Evolutionary conservation across 2,888 invertebrate genomes (phyloP).

Genomic region (Melanophora roralis): DNA sequence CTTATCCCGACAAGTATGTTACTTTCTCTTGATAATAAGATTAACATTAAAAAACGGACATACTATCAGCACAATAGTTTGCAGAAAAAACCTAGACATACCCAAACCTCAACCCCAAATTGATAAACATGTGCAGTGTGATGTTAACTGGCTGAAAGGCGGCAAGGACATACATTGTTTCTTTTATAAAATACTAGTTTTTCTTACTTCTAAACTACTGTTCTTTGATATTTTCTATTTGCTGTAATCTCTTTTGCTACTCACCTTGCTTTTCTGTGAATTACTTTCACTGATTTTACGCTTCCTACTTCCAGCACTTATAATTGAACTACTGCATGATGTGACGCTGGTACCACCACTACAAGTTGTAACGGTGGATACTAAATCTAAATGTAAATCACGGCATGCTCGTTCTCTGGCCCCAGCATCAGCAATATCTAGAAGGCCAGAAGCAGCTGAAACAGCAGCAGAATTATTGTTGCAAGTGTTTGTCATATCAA

Average conservation of each 20-base stretch:
- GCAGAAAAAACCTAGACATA: too few species aligned
- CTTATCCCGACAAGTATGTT: too few species aligned
- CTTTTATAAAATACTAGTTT: not conserved
- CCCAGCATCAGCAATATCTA: conserved; percentile 33
- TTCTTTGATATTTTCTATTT: not conserved
- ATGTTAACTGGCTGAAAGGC: too few species aligned
- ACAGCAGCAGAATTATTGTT: not conserved
- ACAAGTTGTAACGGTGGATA: conserved; percentile 64
- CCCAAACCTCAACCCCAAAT: too few species aligned
- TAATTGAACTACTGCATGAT: conserved; percentile 68
- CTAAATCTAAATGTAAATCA: conserved; percentile 75
- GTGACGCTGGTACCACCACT: conserved; percentile 64
- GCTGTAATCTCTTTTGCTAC: too few species aligned
- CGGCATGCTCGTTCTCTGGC: conserved; percentile 70
- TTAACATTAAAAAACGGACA: too few species aligned
- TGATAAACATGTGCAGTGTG: too few species aligned
- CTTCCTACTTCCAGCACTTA: conserved; percentile 69
- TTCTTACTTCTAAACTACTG: conserved; percentile 1
- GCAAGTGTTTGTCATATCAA: conserved; percentile 7
- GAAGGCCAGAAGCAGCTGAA: not conserved
- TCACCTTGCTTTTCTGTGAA: conserved; percentile 76
- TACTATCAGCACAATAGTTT: too few species aligned
- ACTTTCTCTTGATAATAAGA: too few species aligned
- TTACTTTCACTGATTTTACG: conserved; percentile 76
- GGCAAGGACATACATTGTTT: too few species aligned